Evolutionary conservation across 2,888 invertebrate genomes (phyloP).

Genomic region (Caenorhabditis parvicauda): DNA sequence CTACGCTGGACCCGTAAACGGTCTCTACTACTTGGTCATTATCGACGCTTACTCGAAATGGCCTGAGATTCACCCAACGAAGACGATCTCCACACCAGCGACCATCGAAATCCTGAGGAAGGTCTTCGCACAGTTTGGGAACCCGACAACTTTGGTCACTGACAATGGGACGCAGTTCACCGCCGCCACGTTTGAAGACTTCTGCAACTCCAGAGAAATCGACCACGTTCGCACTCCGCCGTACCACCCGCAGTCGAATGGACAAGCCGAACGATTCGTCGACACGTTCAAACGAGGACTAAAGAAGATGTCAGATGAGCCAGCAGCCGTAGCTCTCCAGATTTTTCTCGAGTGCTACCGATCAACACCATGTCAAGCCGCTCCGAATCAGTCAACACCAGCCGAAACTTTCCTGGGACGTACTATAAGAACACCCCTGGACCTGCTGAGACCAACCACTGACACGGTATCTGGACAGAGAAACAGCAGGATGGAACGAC

Average conservation of each 20-base stretch:
- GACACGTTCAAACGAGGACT: slow-evolving; percentile 36
- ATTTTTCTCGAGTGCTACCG: slow-evolving; percentile 18
- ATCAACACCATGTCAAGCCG: slow-evolving; percentile 7
- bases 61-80: slow-evolving; percentile 59
- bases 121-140: slow-evolving; percentile 45
- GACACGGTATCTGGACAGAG: not conserved
- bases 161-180: slow-evolving; percentile 61
- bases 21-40: slow-evolving; percentile 59
- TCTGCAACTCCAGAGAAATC: slow-evolving; percentile 25
- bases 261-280: slow-evolving; percentile 51
- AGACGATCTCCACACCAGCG: slow-evolving; percentile 12
- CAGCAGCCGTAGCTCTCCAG: slow-evolving; percentile 7
- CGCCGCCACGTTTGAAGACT: slow-evolving; percentile 39
- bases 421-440: slow-evolving; percentile 6
- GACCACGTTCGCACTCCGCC: slow-evolving; percentile 22
- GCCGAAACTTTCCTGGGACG: slow-evolving; percentile 27
- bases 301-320: slow-evolving; percentile 5
- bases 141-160: slow-evolving; percentile 53
- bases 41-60: slow-evolving; percentile 65
- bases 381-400: slow-evolving; percentile 7
- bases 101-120: slow-evolving; percentile 33
- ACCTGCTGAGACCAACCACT: slow-evolving; percentile 3
- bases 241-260: slow-evolving; percentile 55
- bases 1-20: slow-evolving; percentile 63
- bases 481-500: slow-evolving; percentile 4